Percentiles rank a stretch among this genome's conserved stretches.
Evolutionary conservation across 1,140 invertebrate species (phyloP).

Genomic region (Tetramorium parvispinum): DNA sequence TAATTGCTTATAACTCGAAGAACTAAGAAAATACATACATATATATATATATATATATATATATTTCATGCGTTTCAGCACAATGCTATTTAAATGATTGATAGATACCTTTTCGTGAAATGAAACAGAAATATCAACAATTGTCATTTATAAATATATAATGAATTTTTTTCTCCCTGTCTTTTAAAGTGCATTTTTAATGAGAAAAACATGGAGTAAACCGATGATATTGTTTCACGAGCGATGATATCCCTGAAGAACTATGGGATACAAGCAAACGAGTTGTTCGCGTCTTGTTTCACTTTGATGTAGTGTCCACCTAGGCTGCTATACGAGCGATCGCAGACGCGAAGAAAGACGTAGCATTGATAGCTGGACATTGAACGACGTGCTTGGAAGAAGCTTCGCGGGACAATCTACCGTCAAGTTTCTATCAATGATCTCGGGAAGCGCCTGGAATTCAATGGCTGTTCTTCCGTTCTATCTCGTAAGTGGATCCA

Average conservation of each 20-base stretch:
- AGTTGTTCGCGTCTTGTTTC: slow-evolving; percentile 72
- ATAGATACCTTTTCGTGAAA: neutral
- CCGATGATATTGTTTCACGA: slow-evolving; percentile 45
- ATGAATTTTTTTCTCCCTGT: neutral
- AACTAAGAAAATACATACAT: neutral
- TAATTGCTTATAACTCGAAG: neutral
- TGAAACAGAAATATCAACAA: neutral
- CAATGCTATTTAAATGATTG: neutral
- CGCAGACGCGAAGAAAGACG: slow-evolving; percentile 80
- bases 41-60: too few species aligned
- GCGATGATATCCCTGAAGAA: slow-evolving; percentile 2
- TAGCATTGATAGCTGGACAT: slow-evolving; percentile 79
- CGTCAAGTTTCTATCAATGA: slow-evolving; percentile 73
- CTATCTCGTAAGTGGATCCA: slow-evolving; percentile 72
- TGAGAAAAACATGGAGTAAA: neutral
- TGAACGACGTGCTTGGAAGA: slow-evolving; percentile 79
- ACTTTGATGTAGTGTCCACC: slow-evolving; percentile 59
- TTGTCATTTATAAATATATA: neutral
- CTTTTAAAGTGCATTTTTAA: neutral
- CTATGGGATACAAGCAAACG: slow-evolving; percentile 54
- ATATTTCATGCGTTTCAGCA: neutral
- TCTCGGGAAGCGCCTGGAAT: slow-evolving; percentile 79
- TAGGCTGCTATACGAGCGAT: slow-evolving; percentile 69
- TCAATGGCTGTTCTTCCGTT: slow-evolving; percentile 76
- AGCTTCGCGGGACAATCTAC: slow-evolving; percentile 68